Evolutionary conservation across 2,888 invertebrate species (phyloP), one percentile per base, ranked within the genome.

Genomic region (Trachelus iudaicus): DNA sequence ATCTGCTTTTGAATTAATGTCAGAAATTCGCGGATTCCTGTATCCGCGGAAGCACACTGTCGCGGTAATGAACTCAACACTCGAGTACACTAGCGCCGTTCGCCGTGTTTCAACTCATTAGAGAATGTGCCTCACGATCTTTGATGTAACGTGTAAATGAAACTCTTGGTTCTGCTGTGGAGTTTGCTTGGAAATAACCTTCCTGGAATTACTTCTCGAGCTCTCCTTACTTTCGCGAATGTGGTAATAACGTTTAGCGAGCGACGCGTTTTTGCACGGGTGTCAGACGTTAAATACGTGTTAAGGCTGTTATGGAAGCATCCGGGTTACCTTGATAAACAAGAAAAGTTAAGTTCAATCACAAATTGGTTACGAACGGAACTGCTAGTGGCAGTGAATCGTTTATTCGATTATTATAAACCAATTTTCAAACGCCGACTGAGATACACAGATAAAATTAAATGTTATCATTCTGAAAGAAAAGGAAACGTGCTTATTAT

Each of bases 31-130:
- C 23, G 56, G 23, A 23, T 56, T 56, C 23, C 9, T 9, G 56
- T 6, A 23, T 56, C 9, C 56, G 56, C 40, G 35, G 2, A 15
- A 23, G 23, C 40, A 23, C 40, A 40, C 40, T 23, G 69, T 15
- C 69, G 69, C 31, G 71, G 33, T 56, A 78, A 89, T 89, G 88
- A 90, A 88, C 89, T 89, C 86, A 85, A 83, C 86, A 82, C 86
- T 85, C 84, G 79, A 75, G 69, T 3, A 12, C 31, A 82, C 69
- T 83, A 81, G 79, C 81, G 79, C 81, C 82, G 75, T 83, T 84
- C 85, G 83, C 79, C 83, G 81, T 87, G 88, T 87, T 90, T 89
- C 89, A 89, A 89, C 89, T 91, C 90, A 90, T 91, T 90, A 90
- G 88, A 90, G 88, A 88, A 88, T 85, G 87, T 88, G 86, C 80